Percentiles rank a stretch among this genome's conserved stretches.
These are phyloP conservation scores for Girardinus metallicus DNA, from an alignment of 2,797 vertebrate genomes.

Conservation along the genomic window DNA sequence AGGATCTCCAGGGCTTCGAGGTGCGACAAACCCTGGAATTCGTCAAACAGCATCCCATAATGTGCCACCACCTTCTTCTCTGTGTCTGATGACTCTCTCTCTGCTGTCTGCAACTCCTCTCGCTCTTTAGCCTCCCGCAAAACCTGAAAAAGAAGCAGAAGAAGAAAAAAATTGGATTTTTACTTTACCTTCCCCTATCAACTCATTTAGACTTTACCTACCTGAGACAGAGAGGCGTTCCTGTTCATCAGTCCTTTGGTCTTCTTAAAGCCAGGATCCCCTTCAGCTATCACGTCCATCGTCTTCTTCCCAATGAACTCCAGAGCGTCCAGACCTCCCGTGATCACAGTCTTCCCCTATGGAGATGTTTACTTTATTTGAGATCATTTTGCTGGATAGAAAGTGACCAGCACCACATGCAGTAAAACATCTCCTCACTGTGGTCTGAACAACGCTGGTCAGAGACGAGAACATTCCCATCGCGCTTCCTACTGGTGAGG, in stretches of 20 bases:
- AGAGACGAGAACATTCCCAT: conserved; percentile 92
- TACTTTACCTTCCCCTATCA: neutral
- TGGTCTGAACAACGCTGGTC: conserved; percentile 92
- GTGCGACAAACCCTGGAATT: conserved; percentile 96
- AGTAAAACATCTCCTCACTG: conserved; percentile 79
- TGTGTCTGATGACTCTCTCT: conserved; percentile 69
- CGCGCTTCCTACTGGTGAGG: conserved; percentile 79
- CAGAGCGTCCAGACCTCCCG: conserved; percentile 93
- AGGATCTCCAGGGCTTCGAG: conserved; percentile 97
- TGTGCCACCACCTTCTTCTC: conserved; percentile 87
- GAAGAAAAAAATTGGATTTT: neutral
- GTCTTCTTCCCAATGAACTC: conserved; percentile 99
- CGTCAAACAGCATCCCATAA: conserved; percentile 97
- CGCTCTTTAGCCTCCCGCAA: conserved; percentile 94
- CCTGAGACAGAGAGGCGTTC: conserved; percentile 92
- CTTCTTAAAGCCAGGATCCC: conserved; percentile 96
- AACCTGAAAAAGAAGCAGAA: conserved; percentile 77
- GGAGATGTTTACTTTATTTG: neutral
- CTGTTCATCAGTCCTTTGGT: conserved; percentile 93
- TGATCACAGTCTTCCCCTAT: conserved; percentile 92
- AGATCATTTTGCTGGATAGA: neutral
- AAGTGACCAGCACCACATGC: neutral
- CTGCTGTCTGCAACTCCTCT: conserved; percentile 87
- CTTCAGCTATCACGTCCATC: conserved; percentile 98
- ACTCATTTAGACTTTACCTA: conserved; percentile 43